Percentiles rank a stretch among this genome's conserved stretches.
Conservation (phyloP, 2,888 invertebrate species). For the Panzeria rudis region DNA sequence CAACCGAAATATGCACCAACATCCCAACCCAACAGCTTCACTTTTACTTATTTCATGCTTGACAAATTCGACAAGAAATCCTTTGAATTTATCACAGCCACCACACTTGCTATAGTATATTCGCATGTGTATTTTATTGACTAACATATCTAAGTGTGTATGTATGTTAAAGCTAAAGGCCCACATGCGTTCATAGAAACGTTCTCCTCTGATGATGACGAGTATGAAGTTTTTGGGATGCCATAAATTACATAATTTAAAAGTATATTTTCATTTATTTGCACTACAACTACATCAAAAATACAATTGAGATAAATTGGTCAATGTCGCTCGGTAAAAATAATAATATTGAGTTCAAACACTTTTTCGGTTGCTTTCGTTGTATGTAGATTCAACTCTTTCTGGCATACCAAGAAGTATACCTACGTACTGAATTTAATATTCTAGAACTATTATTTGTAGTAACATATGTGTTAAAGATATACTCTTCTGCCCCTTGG, state of each 20-base stretch:
- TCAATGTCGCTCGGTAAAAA: no score
- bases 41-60: conserved; percentile 73
- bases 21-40: conserved; percentile 58
- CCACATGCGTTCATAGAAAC: conserved; percentile 12
- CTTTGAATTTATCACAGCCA: conserved; percentile 74
- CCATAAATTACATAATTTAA: background rate
- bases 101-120: conserved; percentile 21
- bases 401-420: no score
- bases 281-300: background rate
- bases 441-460: no score
- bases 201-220: conserved; percentile 3
- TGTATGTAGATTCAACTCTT: no score
- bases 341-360: no score
- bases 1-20: conserved; percentile 59
- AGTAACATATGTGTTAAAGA: no score
- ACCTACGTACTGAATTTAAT: no score
- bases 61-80: conserved; percentile 75
- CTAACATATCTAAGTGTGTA: conserved; percentile 7
- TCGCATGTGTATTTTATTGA: conserved; percentile 28
- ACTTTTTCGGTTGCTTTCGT: no score
- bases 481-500: no score
- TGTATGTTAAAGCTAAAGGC: conserved; percentile 7
- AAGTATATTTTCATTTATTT: conserved; percentile 6
- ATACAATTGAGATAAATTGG: no score
- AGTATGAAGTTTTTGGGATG: conserved; percentile 24